Conservation (phyloP, 2,113 vertebrate species). For the Epinephelus lanceolatus region DNA sequence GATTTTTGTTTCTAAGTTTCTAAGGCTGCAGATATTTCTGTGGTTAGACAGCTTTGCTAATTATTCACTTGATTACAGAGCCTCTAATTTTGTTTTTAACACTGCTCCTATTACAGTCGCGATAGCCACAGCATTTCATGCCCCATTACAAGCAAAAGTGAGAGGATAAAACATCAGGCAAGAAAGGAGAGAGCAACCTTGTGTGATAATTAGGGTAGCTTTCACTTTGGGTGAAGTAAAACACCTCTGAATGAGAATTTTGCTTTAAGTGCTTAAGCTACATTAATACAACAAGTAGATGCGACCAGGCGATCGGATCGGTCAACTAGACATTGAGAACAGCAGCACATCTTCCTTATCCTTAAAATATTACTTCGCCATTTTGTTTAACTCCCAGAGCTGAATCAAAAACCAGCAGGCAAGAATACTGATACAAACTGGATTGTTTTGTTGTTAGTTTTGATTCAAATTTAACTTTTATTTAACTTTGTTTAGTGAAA, state of each 20-base stretch:
- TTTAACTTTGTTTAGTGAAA: too few species aligned
- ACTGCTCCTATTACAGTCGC: conserved; percentile 27
- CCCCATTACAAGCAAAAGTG: conserved; percentile 21
- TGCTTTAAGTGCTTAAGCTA: conserved; percentile 1
- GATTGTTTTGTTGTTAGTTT: too few species aligned
- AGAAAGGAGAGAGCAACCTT: conserved; percentile 7
- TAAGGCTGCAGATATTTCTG: not conserved
- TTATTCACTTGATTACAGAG: conserved; percentile 57
- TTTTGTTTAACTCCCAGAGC: too few species aligned
- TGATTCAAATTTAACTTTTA: too few species aligned
- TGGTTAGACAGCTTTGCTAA: conserved; percentile 32
- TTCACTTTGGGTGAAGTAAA: conserved; percentile 29
- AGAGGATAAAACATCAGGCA: conserved; percentile 19
- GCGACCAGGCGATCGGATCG: too few species aligned
- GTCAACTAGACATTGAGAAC: too few species aligned
- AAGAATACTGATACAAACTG: too few species aligned
- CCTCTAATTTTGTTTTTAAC: conserved; percentile 45
- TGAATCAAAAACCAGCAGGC: too few species aligned
- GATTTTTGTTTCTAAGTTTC: conserved; percentile 24
- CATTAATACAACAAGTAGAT: not conserved
- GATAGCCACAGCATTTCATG: conserved; percentile 34
- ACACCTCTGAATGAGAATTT: not conserved
- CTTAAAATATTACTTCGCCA: too few species aligned
- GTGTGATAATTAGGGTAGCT: conserved; percentile 28
- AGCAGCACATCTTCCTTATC: too few species aligned